Percentiles rank a stretch among this genome's conserved stretches.
phyloP scores from a whole-genome alignment of 2,888 invertebrate species.

The Digitonthophagus gazella region DNA sequence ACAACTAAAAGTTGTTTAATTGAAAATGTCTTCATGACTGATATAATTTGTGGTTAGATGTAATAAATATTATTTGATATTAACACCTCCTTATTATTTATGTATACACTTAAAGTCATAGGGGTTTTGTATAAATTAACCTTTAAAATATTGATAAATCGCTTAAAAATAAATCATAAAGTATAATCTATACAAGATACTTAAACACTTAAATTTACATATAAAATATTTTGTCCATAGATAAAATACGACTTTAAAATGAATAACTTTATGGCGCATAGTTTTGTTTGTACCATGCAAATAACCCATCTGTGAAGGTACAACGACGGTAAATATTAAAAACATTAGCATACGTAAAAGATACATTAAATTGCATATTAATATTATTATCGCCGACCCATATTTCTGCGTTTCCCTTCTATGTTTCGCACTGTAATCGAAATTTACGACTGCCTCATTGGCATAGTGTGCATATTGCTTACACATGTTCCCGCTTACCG shows the following conservation, averaged over 20 bases:
- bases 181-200: too few species aligned
- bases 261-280: neutral
- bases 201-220: too few species aligned
- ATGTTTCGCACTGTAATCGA: neutral
- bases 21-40: too few species aligned
- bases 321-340: neutral
- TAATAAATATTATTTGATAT: too few species aligned
- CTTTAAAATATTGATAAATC: too few species aligned
- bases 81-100: too few species aligned
- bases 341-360: neutral
- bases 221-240: too few species aligned
- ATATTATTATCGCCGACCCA: neutral
- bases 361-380: neutral
- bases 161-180: too few species aligned
- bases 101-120: too few species aligned
- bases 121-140: too few species aligned
- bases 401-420: neutral
- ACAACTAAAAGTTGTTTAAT: too few species aligned
- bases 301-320: neutral
- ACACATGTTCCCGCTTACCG: slow-evolving; percentile 14
- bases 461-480: slow-evolving; percentile 9
- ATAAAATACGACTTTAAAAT: neutral
- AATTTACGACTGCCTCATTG: slow-evolving; percentile 1
- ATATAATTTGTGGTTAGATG: too few species aligned
- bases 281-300: neutral